Evolutionary conservation across 1,140 invertebrate species (phyloP).

Genomic region (Globodera ellingtonae): DNA sequence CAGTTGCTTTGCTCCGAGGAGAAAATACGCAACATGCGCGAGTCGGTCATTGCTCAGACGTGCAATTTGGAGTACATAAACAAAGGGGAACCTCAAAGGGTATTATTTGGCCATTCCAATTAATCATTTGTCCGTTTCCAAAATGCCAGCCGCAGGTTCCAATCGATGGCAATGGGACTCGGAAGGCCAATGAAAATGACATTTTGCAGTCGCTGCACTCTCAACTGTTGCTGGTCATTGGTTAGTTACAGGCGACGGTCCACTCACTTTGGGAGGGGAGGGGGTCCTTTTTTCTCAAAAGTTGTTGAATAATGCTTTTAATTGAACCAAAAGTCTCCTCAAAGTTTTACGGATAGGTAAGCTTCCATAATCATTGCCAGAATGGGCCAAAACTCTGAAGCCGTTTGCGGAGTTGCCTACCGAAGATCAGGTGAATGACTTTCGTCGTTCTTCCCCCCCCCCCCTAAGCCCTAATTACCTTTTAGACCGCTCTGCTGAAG

Average conservation of each 20-base stretch:
- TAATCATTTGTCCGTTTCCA: not conserved
- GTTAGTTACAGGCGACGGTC: not conserved
- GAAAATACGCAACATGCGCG: slow-evolving; percentile 60
- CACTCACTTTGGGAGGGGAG: not conserved
- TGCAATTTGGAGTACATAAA: slow-evolving; percentile 58
- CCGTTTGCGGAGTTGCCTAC: slow-evolving; percentile 60
- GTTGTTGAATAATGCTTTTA: too few species aligned
- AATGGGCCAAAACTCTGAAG: slow-evolving; percentile 61
- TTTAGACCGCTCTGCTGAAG: slow-evolving; percentile 59
- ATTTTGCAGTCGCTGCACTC: slow-evolving; percentile 62
- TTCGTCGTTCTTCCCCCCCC: slow-evolving; percentile 11
- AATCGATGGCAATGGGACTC: slow-evolving; percentile 39
- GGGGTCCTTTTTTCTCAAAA: too few species aligned
- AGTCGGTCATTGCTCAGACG: slow-evolving; percentile 62
- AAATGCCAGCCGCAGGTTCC: slow-evolving; percentile 9
- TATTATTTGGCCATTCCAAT: not conserved
- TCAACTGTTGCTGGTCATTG: slow-evolving; percentile 62
- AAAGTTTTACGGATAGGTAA: too few species aligned
- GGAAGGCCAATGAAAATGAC: slow-evolving; percentile 59
- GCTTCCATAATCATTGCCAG: slow-evolving; percentile 18
- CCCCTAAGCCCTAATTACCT: slow-evolving; percentile 21
- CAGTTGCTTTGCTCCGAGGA: slow-evolving; percentile 54
- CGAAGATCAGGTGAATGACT: slow-evolving; percentile 55
- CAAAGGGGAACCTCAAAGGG: slow-evolving; percentile 41
- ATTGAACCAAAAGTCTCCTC: too few species aligned